Conservation (phyloP, 2,888 invertebrate genomes). For the Esperia sulphurella region DNA sequence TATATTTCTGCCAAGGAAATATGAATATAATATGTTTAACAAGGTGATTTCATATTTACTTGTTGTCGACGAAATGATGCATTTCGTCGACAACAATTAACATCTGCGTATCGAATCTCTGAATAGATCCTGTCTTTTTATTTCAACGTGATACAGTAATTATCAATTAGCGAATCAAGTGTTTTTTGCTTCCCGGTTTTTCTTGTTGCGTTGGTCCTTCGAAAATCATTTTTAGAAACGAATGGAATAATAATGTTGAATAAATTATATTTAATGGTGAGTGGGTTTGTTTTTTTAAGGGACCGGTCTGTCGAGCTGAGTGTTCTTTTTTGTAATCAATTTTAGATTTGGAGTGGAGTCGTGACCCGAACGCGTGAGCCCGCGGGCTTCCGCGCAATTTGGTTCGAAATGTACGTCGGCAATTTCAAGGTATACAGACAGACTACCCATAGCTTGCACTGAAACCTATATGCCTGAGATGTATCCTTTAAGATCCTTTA, state of each 20-base stretch:
- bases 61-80: no score
- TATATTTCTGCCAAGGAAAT: no score
- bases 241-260: constrained; percentile 57
- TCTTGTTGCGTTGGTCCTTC: constrained; percentile 28
- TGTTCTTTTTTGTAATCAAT: constrained; percentile 64
- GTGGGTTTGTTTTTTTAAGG: constrained; percentile 48
- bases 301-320: constrained; percentile 32
- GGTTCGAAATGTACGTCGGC: constrained; percentile 19
- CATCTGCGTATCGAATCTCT: constrained; percentile 18
- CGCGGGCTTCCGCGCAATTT: constrained; percentile 55
- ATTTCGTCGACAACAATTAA: not conserved
- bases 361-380: constrained; percentile 59
- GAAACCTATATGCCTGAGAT: constrained; percentile 2
- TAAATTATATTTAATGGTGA: constrained; percentile 63
- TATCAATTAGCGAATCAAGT: constrained; percentile 33
- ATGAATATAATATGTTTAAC: constrained; percentile 2
- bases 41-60: constrained; percentile 1
- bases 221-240: constrained; percentile 42
- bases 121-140: constrained; percentile 11
- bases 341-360: constrained; percentile 68
- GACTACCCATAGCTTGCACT: not conserved
- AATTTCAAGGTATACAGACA: constrained; percentile 15
- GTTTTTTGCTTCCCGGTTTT: constrained; percentile 31
- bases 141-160: constrained; percentile 34
- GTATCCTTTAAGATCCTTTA: not conserved